A percentile compares a stretch with the other conserved stretches of the same genome.
phyloP scores from a whole-genome alignment of 2,888 invertebrate genomes.

The Caradrina kadenii region DNA sequence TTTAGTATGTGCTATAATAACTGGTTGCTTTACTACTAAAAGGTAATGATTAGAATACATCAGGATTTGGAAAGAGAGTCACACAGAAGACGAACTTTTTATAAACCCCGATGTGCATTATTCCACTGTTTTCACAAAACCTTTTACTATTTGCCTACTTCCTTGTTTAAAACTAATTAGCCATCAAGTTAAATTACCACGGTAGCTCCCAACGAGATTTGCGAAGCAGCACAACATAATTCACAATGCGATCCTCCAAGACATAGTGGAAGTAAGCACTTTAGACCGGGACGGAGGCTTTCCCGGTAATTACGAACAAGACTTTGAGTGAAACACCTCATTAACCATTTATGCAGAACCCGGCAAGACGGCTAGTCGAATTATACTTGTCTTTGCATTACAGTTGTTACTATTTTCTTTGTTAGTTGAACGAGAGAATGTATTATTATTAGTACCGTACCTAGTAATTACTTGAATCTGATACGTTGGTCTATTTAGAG shows the following conservation, averaged over 20 bases:
- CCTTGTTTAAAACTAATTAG: constrained; percentile 24
- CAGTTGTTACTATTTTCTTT: constrained; percentile 19
- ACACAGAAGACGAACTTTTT: background rate
- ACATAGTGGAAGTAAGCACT: constrained; percentile 43
- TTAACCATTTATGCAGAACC: constrained; percentile 41
- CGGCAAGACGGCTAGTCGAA: constrained; percentile 7
- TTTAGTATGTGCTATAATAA: background rate
- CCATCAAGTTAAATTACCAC: constrained; percentile 27
- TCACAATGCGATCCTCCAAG: constrained; percentile 30
- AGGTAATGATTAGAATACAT: background rate
- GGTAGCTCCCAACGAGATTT: constrained; percentile 36
- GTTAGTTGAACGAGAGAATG: background rate
- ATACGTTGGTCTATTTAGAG: too few species aligned
- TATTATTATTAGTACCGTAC: too few species aligned
- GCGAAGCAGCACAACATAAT: constrained; percentile 18
- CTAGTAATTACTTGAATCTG: too few species aligned
- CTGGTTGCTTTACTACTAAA: background rate
- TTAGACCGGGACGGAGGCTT: constrained; percentile 34
- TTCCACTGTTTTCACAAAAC: constrained; percentile 15
- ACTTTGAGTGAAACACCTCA: constrained; percentile 45
- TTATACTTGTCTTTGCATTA: constrained; percentile 32
- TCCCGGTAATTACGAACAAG: constrained; percentile 31
- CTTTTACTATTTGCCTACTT: background rate
- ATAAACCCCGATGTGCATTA: background rate
- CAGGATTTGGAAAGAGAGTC: background rate